phyloP scores from a whole-genome alignment of 37 sponge, comb jelly and placozoan species.

The Axinella damicornis region DNA sequence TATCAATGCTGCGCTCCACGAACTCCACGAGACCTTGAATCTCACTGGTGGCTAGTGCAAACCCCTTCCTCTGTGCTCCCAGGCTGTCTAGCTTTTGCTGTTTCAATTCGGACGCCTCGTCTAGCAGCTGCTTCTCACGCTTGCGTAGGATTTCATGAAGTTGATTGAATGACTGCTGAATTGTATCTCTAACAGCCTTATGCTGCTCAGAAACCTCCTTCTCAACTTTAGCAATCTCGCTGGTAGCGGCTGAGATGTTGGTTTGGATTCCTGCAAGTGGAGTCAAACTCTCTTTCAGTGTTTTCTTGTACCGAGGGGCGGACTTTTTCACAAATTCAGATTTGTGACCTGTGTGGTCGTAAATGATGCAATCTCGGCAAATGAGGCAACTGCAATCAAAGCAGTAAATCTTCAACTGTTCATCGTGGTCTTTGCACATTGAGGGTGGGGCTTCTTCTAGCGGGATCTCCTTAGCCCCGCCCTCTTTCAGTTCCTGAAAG shows the following conservation, averaged over 20 bases:
- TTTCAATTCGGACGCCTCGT: neutral
- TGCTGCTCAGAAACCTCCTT: conserved; percentile 9
- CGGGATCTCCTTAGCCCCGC: conserved; percentile 20
- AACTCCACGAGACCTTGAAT: conserved; percentile 35
- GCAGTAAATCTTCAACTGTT: conserved; percentile 37
- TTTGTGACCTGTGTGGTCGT: conserved; percentile 33
- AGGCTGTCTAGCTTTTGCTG: conserved; percentile 17
- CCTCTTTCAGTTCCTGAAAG: conserved; percentile 16
- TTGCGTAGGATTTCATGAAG: conserved; percentile 5
- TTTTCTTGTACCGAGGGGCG: conserved; percentile 30
- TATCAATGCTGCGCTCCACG: conserved; percentile 14
- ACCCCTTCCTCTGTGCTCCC: conserved; percentile 11
- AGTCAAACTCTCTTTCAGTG: neutral
- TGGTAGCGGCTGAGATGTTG: neutral
- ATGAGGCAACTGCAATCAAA: conserved; percentile 48
- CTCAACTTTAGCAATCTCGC: neutral
- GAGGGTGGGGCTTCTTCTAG: neutral
- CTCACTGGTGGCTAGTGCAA: neutral
- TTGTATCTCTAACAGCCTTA: neutral
- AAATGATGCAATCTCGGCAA: conserved; percentile 41
- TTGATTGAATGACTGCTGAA: conserved; percentile 34
- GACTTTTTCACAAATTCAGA: conserved; percentile 28
- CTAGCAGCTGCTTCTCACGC: conserved; percentile 21
- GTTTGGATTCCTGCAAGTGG: conserved; percentile 1
- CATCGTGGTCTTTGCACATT: conserved; percentile 26